Conservation (phyloP, 1,140 invertebrate genomes). For the Drosophila aff. region DNA sequence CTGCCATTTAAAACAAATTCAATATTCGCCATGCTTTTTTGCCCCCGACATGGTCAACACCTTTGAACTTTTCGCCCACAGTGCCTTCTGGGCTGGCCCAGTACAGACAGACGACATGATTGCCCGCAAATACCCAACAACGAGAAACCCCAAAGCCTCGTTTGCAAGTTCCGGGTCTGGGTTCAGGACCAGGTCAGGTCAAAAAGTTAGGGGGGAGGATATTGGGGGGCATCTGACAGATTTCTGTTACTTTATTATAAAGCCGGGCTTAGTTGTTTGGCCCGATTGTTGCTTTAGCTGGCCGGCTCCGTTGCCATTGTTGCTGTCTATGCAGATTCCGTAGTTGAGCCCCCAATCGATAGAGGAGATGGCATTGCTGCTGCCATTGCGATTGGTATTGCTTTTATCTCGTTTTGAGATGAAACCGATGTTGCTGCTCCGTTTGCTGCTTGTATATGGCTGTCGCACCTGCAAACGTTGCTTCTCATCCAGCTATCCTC, state of each 20-base stretch:
- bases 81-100: conserved; percentile 3
- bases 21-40: conserved; percentile 70
- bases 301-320: conserved; percentile 5
- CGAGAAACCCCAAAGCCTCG: conserved; percentile 44
- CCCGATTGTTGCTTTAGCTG: conserved; percentile 22
- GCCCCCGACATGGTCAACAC: conserved; percentile 68
- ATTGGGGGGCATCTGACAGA: conserved; percentile 46
- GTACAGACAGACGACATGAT: conserved; percentile 51
- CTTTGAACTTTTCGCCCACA: conserved; percentile 66
- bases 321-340: conserved; percentile 32
- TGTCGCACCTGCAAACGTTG: conserved; percentile 9
- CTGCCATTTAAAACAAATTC: conserved; percentile 80
- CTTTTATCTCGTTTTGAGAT: conserved; percentile 1
- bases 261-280: conserved; percentile 72
- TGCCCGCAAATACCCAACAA: conserved; percentile 52
- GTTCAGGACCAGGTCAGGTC: conserved; percentile 14
- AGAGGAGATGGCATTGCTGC: neutral
- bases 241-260: conserved; percentile 82
- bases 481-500: neutral
- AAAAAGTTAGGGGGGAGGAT: conserved; percentile 10
- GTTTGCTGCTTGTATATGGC: neutral
- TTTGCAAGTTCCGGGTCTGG: conserved; percentile 43
- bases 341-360: conserved; percentile 12
- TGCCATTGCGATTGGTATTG: conserved; percentile 21
- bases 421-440: neutral